Percentiles rank a stretch among this genome's conserved stretches.
Evolutionary conservation across 2,113 vertebrate species (phyloP).

Genomic region (Micromys minutus): DNA sequence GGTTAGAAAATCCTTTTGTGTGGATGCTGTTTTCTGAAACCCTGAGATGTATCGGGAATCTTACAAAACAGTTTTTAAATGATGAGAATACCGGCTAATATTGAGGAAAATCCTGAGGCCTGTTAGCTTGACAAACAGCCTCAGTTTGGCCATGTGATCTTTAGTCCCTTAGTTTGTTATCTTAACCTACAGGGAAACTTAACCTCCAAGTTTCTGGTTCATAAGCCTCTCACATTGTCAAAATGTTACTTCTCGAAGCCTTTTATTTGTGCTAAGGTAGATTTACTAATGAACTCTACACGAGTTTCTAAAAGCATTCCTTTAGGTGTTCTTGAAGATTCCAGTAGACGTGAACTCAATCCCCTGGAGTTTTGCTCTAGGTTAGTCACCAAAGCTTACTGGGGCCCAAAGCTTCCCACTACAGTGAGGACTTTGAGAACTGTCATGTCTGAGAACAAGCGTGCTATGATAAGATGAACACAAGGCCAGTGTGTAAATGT

Average conservation of each 20-base stretch:
- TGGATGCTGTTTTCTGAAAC: slow-evolving; percentile 56
- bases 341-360: slow-evolving; percentile 43
- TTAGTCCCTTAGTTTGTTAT: slow-evolving; percentile 64
- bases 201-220: slow-evolving; percentile 75
- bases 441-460: neutral
- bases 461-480: neutral
- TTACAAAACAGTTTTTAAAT: slow-evolving; percentile 13
- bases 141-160: slow-evolving; percentile 51
- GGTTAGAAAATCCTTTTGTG: slow-evolving; percentile 68
- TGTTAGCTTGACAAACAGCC: slow-evolving; percentile 40
- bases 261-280: slow-evolving; percentile 44
- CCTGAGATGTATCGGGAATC: slow-evolving; percentile 61
- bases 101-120: neutral
- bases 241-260: slow-evolving; percentile 69
- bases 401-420: neutral
- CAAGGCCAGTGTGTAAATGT: slow-evolving; percentile 8
- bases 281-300: slow-evolving; percentile 64
- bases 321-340: slow-evolving; percentile 45
- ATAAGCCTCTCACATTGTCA: slow-evolving; percentile 65
- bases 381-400: slow-evolving; percentile 58
- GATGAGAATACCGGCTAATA: slow-evolving; percentile 40
- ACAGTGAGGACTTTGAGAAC: neutral
- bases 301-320: slow-evolving; percentile 57
- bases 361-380: slow-evolving; percentile 56
- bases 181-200: too few relatives aligned